phyloP scores from a whole-genome alignment of 2,113 vertebrate species.

The Trogon melanurus region DNA sequence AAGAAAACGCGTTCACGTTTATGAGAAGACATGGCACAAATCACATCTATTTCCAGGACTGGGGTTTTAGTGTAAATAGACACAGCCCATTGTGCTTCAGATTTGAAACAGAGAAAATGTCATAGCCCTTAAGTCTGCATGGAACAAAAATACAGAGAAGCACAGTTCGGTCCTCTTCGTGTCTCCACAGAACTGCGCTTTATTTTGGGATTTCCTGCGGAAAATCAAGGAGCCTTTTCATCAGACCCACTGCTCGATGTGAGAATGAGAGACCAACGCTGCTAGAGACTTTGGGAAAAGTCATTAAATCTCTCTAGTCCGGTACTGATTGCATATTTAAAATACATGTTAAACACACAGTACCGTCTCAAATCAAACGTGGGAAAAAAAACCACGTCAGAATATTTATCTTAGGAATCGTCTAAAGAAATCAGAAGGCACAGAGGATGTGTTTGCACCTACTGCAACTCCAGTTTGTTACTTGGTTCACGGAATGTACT shows the following conservation, averaged over 20 bases:
- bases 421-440: not conserved
- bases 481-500: not conserved
- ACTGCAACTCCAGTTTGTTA: not conserved
- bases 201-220: not conserved
- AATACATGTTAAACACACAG: not conserved
- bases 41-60: not conserved
- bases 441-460: not conserved
- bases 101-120: slow-evolving; percentile 37
- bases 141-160: slow-evolving; percentile 27
- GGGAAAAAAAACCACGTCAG: not conserved
- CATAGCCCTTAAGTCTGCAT: not conserved
- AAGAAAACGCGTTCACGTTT: not conserved
- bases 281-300: not conserved
- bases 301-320: not conserved
- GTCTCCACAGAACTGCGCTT: not conserved
- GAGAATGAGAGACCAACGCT: not conserved
- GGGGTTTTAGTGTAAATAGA: slow-evolving; percentile 14
- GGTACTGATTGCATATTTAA: not conserved
- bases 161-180: not conserved
- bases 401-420: not conserved
- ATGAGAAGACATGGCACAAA: not conserved
- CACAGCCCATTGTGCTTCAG: not conserved
- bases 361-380: not conserved
- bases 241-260: not conserved
- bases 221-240: slow-evolving; percentile 48